phyloP scores from a whole-genome alignment of 1,140 invertebrate genomes.

The Mya arenaria region DNA sequence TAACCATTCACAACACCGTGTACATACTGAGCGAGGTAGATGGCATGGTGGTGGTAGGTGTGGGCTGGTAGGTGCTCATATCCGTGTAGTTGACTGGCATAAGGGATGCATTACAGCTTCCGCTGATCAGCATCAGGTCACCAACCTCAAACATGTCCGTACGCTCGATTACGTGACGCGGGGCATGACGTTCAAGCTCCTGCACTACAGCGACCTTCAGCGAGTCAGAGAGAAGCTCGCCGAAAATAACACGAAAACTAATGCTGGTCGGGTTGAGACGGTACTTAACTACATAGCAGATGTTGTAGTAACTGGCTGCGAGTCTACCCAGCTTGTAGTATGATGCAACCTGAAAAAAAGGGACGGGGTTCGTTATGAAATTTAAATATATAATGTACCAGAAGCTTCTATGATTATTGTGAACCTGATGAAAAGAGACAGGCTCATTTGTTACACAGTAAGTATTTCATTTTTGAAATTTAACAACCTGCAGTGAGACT shows the following conservation, averaged over 20 bases:
- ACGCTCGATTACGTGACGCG: constrained; percentile 28
- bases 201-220: constrained; percentile 27
- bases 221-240: constrained; percentile 39
- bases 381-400: not conserved
- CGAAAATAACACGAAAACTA: constrained; percentile 50
- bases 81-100: constrained; percentile 46
- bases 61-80: constrained; percentile 14
- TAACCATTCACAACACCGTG: too few relatives aligned
- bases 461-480: too few relatives aligned
- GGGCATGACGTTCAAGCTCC: constrained; percentile 43
- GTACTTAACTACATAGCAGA: constrained; percentile 42
- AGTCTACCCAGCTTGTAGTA: constrained; percentile 43
- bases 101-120: constrained; percentile 37
- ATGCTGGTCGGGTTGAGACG: not conserved
- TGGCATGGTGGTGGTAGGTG: not conserved
- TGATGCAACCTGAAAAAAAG: constrained; percentile 14
- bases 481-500: too few relatives aligned
- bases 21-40: constrained; percentile 26
- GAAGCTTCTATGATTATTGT: too few relatives aligned
- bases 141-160: constrained; percentile 46
- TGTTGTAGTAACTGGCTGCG: constrained; percentile 14
- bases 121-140: constrained; percentile 37
- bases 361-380: not conserved
- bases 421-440: too few relatives aligned
- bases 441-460: too few relatives aligned